These are phyloP conservation scores for Tetramorium simillimum DNA, from an alignment of 1,140 invertebrate genomes.

Conservation along the genomic window DNA sequence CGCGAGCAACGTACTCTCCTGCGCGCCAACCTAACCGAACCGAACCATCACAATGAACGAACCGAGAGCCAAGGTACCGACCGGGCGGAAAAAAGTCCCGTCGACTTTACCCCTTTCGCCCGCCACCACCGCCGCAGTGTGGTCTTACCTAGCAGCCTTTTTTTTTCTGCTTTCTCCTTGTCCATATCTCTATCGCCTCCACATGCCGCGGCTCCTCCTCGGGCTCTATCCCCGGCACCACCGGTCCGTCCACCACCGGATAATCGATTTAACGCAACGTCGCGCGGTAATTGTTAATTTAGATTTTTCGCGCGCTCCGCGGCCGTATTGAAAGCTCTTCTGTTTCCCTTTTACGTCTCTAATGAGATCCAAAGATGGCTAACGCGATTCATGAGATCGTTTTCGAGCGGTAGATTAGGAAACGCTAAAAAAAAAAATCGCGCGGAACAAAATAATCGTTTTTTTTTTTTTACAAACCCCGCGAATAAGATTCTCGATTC, in stretches of 20 bases:
- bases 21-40: constrained; percentile 40
- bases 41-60: constrained; percentile 9
- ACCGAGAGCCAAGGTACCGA: constrained; percentile 50
- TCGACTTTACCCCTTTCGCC: constrained; percentile 64
- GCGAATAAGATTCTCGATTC: background rate
- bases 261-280: constrained; percentile 61
- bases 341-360: background rate
- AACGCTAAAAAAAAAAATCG: background rate
- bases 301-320: constrained; percentile 47
- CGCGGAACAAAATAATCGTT: background rate
- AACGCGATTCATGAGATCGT: constrained; percentile 17
- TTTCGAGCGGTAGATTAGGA: background rate
- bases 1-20: constrained; percentile 72
- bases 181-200: constrained; percentile 51
- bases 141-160: constrained; percentile 21
- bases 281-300: constrained; percentile 59
- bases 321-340: constrained; percentile 14
- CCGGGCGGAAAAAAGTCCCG: constrained; percentile 71
- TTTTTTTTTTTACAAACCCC: too few relatives aligned
- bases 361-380: constrained; percentile 17
- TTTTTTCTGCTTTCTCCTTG: constrained; percentile 35
- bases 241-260: constrained; percentile 31
- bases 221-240: constrained; percentile 8
- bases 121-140: constrained; percentile 8
- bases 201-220: constrained; percentile 36